phyloP scores from a whole-genome alignment of 2,113 vertebrate genomes.

The Vireo altiloquus region DNA sequence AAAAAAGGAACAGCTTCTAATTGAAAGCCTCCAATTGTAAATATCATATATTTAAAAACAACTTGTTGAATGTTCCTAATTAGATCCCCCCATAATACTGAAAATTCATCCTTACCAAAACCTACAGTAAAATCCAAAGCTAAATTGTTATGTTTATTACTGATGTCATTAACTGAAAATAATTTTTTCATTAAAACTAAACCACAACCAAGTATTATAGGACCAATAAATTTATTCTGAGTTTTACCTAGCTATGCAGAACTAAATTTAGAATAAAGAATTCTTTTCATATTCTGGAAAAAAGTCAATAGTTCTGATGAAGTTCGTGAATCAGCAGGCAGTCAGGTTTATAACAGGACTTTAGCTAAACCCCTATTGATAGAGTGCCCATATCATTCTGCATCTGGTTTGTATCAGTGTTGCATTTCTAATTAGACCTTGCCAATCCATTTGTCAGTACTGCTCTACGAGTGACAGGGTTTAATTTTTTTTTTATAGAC shows the following conservation, averaged over 20 bases:
- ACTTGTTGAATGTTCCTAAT: not conserved
- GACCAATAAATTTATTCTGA: not conserved
- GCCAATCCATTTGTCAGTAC: not conserved
- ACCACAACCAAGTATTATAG: not conserved
- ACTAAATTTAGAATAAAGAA: not conserved
- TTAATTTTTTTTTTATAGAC: not conserved
- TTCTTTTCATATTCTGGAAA: not conserved
- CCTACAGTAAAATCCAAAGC: not conserved
- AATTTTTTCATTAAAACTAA: not conserved
- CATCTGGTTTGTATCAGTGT: constrained; percentile 1
- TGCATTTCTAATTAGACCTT: constrained; percentile 21
- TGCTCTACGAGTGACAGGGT: not conserved
- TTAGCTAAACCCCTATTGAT: not conserved
- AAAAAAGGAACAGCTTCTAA: not conserved
- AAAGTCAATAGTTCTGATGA: not conserved
- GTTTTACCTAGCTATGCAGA: not conserved
- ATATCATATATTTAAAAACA: not conserved
- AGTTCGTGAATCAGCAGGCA: not conserved
- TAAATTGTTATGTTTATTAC: not conserved
- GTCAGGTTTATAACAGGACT: not conserved
- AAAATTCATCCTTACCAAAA: not conserved
- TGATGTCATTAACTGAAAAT: not conserved
- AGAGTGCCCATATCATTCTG: not conserved
- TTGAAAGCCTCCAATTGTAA: not conserved
- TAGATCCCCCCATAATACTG: not conserved